Evolutionary conservation across 2,888 invertebrate species (phyloP).

Genomic region (Morpho helenor): DNA sequence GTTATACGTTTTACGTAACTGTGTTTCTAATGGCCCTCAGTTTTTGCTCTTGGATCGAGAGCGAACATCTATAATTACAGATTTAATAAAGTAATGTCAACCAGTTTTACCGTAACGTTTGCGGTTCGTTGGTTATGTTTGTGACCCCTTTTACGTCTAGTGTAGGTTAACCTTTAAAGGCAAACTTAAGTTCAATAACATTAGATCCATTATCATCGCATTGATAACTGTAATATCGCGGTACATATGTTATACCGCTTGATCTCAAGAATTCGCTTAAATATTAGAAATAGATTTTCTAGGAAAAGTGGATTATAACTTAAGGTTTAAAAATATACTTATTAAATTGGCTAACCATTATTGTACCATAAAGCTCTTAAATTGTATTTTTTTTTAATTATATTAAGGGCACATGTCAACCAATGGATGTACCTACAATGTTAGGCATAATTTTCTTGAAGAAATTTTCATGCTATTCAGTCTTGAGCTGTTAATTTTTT

Average conservation of each 20-base stretch:
- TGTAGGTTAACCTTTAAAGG: slow-evolving; percentile 20
- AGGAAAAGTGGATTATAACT: too few species aligned
- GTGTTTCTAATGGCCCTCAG: slow-evolving; percentile 66
- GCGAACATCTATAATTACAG: slow-evolving; percentile 58
- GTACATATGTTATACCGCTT: not conserved
- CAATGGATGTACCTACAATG: too few species aligned
- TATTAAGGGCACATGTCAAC: too few species aligned
- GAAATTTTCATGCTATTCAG: too few species aligned
- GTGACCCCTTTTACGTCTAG: slow-evolving; percentile 25
- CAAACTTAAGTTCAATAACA: slow-evolving; percentile 11
- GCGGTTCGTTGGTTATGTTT: slow-evolving; percentile 26
- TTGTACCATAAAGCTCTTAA: too few species aligned
- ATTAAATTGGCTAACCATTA: too few species aligned
- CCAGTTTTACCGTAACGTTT: slow-evolving; percentile 30
- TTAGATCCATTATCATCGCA: slow-evolving; percentile 8
- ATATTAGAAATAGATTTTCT: not conserved
- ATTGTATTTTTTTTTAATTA: too few species aligned
- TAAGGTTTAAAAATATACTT: too few species aligned
- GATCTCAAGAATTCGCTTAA: not conserved
- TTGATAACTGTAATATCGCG: not conserved
- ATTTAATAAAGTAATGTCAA: slow-evolving; percentile 34
- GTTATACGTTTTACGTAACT: slow-evolving; percentile 71
- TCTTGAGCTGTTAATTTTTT: too few species aligned
- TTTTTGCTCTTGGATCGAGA: slow-evolving; percentile 59
- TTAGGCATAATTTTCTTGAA: too few species aligned